Evolutionary conservation across 2,888 invertebrate species (phyloP).

Genomic region (Tipula helvola): DNA sequence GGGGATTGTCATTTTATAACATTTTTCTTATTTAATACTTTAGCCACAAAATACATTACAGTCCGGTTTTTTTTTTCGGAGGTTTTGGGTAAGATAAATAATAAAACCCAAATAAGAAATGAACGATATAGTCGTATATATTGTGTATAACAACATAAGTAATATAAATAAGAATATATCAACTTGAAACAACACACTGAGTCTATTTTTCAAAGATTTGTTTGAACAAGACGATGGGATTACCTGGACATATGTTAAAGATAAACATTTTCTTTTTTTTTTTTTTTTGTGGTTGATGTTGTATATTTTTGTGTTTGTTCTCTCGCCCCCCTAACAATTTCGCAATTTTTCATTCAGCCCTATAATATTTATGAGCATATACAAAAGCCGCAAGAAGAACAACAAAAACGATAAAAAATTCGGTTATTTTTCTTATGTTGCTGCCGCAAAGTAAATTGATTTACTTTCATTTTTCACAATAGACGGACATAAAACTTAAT

Average conservation of each 20-base stretch:
- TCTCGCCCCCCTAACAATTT: not conserved
- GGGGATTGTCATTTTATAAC: not conserved
- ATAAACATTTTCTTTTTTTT: not conserved
- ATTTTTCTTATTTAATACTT: not conserved
- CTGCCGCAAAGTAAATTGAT: not conserved
- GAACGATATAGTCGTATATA: not conserved
- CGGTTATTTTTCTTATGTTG: not conserved
- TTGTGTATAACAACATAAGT: not conserved
- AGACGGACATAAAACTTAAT: not conserved
- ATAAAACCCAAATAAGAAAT: not conserved
- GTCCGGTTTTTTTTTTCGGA: not conserved
- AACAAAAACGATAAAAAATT: not conserved
- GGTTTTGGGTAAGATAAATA: not conserved
- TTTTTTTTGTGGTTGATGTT: not conserved
- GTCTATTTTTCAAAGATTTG: constrained; percentile 10
- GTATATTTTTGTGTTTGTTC: not conserved
- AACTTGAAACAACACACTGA: not conserved
- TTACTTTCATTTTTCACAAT: not conserved
- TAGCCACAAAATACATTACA: not conserved
- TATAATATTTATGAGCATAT: not conserved
- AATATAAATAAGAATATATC: not conserved
- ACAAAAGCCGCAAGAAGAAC: not conserved
- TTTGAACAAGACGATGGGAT: constrained; percentile 8
- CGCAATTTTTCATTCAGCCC: not conserved
- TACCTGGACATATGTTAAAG: constrained; percentile 9